These are phyloP conservation scores for Heteromyza rotundicornis DNA, from an alignment of 2,888 invertebrate species.

Conservation along the genomic window DNA sequence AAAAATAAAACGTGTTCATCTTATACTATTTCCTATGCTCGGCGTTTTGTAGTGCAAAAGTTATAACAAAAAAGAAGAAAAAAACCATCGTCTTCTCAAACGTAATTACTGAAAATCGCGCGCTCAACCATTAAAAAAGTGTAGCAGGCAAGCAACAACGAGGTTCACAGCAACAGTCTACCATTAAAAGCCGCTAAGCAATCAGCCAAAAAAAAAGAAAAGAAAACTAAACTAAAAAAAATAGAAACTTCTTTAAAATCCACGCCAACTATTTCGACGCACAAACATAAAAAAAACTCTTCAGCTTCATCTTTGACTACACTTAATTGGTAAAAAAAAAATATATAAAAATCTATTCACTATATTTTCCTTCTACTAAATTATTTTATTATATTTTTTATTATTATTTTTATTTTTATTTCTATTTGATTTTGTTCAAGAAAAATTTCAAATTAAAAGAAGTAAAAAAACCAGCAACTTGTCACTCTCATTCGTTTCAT, in stretches of 20 bases:
- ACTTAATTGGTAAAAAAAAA: slow-evolving; percentile 46
- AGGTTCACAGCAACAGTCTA: slow-evolving; percentile 23
- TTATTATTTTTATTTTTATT: no score
- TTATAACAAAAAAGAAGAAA: not conserved
- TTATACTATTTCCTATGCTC: no score
- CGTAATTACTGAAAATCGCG: slow-evolving; percentile 18
- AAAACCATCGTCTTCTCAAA: slow-evolving; percentile 5
- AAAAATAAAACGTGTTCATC: not conserved
- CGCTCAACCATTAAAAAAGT: slow-evolving; percentile 30
- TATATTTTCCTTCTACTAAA: no score
- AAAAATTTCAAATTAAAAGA: no score
- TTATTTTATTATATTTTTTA: no score
- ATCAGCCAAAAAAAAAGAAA: slow-evolving; percentile 37
- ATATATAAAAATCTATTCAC: no score
- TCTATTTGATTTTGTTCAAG: no score
- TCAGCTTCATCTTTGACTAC: slow-evolving; percentile 48
- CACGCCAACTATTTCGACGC: slow-evolving; percentile 14
- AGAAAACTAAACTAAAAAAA: slow-evolving; percentile 6
- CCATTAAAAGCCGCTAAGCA: slow-evolving; percentile 12
- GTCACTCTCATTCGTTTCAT: no score
- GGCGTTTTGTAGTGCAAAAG: no score
- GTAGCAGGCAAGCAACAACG: slow-evolving; percentile 25
- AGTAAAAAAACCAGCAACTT: no score
- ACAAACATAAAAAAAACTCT: slow-evolving; percentile 34
- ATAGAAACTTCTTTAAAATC: slow-evolving; percentile 21